phyloP scores from a whole-genome alignment of 1,140 invertebrate species.

The Drosophila pallidifrons region DNA sequence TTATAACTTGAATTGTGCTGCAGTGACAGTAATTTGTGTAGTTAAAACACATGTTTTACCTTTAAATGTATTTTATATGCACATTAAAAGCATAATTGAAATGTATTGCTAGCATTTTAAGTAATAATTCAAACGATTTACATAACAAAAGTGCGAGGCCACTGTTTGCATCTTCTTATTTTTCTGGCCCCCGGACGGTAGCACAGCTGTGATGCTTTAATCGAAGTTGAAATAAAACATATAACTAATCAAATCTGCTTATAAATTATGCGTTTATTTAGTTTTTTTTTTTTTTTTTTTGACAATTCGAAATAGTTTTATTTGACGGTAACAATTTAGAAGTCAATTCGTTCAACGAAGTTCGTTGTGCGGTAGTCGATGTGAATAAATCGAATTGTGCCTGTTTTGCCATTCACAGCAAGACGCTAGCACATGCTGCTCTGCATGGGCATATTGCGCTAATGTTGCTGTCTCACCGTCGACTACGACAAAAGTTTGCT shows the following conservation, averaged over 20 bases:
- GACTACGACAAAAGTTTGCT: constrained; percentile 63
- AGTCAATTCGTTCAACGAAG: too few relatives aligned
- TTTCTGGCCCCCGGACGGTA: constrained; percentile 16
- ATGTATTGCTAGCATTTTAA: constrained; percentile 47
- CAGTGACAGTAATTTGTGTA: constrained; percentile 8
- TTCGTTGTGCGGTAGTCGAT: too few relatives aligned
- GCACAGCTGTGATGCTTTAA: constrained; percentile 41
- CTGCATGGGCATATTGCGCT: constrained; percentile 56
- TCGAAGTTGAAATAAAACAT: not conserved
- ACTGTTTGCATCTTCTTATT: constrained; percentile 51
- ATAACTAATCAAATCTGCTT: not conserved
- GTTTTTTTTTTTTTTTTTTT: too few relatives aligned
- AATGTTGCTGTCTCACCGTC: constrained; percentile 66
- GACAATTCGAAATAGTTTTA: too few relatives aligned
- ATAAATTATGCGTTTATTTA: constrained; percentile 1
- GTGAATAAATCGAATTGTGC: constrained; percentile 1
- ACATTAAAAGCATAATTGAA: not conserved
- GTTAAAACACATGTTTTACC: constrained; percentile 7
- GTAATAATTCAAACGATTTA: constrained; percentile 62
- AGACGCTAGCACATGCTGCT: constrained; percentile 21
- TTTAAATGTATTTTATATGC: constrained; percentile 1
- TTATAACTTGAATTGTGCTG: constrained; percentile 18
- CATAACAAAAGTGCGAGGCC: constrained; percentile 56
- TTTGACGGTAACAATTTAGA: too few relatives aligned
- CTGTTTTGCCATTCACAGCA: constrained; percentile 38